Conservation (phyloP, 2,113 vertebrate species). For the Hippocampus barbouri region DNA sequence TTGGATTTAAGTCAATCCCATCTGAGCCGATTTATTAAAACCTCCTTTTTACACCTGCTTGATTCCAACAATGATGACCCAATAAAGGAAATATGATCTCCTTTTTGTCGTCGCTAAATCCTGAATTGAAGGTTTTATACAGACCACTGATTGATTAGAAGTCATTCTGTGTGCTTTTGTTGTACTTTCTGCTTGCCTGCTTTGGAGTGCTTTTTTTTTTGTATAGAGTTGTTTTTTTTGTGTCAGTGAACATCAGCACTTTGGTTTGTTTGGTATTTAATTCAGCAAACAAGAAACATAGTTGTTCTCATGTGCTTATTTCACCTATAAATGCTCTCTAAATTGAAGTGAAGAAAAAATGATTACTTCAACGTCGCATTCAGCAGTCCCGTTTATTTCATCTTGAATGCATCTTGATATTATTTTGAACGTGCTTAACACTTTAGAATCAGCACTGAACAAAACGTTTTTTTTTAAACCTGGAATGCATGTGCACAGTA, state of each 20-base stretch:
- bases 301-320: not conserved
- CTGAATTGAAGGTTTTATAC: not conserved
- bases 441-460: not conserved
- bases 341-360: not conserved
- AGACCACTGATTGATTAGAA: not conserved
- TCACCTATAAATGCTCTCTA: not conserved
- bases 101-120: not conserved
- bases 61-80: constrained; percentile 5
- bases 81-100: not conserved
- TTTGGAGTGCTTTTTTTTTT: not conserved
- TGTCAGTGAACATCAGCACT: not conserved
- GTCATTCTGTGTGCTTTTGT: not conserved
- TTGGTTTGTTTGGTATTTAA: not conserved
- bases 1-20: constrained; percentile 40
- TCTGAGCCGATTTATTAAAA: constrained; percentile 40
- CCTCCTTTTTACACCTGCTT: constrained; percentile 44
- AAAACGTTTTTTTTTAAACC: constrained; percentile 6
- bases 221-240: not conserved
- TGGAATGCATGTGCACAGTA: not conserved
- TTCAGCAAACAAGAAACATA: not conserved
- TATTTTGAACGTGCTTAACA: not conserved
- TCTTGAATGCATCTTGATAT: not conserved
- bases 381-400: not conserved
- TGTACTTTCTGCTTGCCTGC: not conserved
- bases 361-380: not conserved